Conservation (phyloP, 2,113 vertebrate species). For the Toxotes jaculatrix region DNA sequence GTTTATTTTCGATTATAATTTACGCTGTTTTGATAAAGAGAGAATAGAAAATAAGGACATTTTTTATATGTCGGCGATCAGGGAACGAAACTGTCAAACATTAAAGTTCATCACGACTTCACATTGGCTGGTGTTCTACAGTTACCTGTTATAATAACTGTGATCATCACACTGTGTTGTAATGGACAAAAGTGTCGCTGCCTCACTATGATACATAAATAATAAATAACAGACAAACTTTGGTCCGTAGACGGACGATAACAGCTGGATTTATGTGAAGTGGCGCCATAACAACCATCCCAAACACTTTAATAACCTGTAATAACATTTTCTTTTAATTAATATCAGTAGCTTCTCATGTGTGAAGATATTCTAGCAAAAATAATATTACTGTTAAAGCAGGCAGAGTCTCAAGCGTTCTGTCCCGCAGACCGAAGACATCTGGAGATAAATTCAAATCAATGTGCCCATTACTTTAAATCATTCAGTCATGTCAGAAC, state of each 20-base stretch:
- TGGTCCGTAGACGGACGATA: background rate
- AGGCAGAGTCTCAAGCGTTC: background rate
- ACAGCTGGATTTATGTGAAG: conserved; percentile 9
- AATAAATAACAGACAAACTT: background rate
- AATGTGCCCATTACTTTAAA: background rate
- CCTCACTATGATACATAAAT: background rate
- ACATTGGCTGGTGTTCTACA: background rate
- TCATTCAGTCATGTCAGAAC: background rate
- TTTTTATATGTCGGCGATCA: too few species aligned
- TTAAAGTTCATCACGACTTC: conserved; percentile 22
- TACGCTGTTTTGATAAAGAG: background rate
- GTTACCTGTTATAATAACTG: background rate
- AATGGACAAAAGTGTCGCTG: background rate
- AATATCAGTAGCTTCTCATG: too few species aligned
- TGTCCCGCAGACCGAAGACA: too few species aligned
- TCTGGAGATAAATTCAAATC: background rate
- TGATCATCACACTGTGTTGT: background rate
- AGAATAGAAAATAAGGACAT: background rate
- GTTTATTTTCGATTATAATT: too few species aligned
- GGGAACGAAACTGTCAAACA: background rate
- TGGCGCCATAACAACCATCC: background rate
- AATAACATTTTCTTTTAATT: background rate
- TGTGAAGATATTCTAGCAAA: background rate
- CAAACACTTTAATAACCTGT: background rate
- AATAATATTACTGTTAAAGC: background rate